Conservation (phyloP, 2,113 vertebrate species). For the Tetraodon nigroviridis region DNA sequence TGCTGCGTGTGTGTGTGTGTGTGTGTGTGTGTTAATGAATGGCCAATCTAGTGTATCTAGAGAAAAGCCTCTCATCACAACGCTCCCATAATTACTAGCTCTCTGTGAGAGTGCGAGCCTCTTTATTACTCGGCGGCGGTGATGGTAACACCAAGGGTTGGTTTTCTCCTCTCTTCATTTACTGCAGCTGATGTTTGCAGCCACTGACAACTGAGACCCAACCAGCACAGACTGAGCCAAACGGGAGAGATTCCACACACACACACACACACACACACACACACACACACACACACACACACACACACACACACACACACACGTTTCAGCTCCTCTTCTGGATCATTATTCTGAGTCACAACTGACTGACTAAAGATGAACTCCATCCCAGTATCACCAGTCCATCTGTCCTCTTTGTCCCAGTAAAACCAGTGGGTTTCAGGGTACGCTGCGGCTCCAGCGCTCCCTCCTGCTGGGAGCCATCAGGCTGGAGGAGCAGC, state of each 20-base stretch:
- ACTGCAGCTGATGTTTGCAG: constrained; percentile 26
- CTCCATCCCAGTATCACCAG: too few relatives aligned
- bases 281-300: too few relatives aligned
- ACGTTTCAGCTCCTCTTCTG: background rate
- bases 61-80: constrained; percentile 90
- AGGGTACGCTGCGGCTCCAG: constrained; percentile 6
- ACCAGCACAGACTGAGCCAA: background rate
- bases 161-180: constrained; percentile 49
- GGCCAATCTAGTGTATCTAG: constrained; percentile 99
- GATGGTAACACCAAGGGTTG: constrained; percentile 33
- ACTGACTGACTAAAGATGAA: background rate
- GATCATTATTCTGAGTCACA: background rate
- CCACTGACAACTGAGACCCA: too few relatives aligned
- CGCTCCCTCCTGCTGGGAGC: constrained; percentile 47
- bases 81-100: constrained; percentile 82
- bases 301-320: too few relatives aligned
- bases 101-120: constrained; percentile 49
- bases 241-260: too few relatives aligned
- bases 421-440: too few relatives aligned
- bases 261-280: too few relatives aligned
- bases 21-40: too few relatives aligned
- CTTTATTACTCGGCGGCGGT: constrained; percentile 60
- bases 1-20: constrained; percentile 28
- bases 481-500: constrained; percentile 55
- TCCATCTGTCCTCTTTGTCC: too few relatives aligned